Percentiles rank a stretch among this genome's conserved stretches.
Conservation (phyloP, 2,113 vertebrate species). For the Hirundichthys speculiger region DNA sequence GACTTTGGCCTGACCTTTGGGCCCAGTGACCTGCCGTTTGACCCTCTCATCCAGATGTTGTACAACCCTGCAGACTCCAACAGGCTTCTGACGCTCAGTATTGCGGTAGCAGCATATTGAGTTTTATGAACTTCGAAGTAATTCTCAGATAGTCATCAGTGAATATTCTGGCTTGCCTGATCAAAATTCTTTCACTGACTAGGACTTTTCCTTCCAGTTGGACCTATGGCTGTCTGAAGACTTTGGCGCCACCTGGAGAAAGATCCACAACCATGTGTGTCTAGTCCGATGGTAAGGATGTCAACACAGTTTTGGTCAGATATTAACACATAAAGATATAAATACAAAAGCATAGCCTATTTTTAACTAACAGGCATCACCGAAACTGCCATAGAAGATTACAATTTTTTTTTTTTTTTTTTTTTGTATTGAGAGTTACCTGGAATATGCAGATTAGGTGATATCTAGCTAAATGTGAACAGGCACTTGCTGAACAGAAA, state of each 20-base stretch:
- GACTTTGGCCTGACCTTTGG: constrained; percentile 88
- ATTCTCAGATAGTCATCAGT: too few relatives aligned
- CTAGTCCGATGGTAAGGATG: constrained; percentile 90
- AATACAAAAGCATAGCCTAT: background rate
- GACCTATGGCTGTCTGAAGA: constrained; percentile 88
- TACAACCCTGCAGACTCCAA: constrained; percentile 85
- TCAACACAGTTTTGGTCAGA: background rate
- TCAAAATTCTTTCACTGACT: constrained; percentile 14
- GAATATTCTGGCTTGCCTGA: background rate
- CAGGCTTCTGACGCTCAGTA: constrained; percentile 85
- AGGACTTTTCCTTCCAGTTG: constrained; percentile 46
- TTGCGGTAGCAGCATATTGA: constrained; percentile 68
- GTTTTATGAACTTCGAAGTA: too few relatives aligned
- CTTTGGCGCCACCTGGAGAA: constrained; percentile 89
- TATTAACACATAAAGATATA: background rate
- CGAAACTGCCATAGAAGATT: too few relatives aligned
- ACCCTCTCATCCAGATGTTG: constrained; percentile 87
- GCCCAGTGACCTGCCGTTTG: constrained; percentile 86
- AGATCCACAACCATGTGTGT: constrained; percentile 89
- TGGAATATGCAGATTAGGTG: background rate
- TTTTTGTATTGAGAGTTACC: background rate
- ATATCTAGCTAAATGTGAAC: background rate
- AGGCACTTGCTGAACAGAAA: too few relatives aligned
- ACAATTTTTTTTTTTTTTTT: background rate
- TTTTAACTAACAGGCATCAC: background rate